Conservation (phyloP, 1,140 invertebrate genomes). For the Leptoteleia sp. region DNA sequence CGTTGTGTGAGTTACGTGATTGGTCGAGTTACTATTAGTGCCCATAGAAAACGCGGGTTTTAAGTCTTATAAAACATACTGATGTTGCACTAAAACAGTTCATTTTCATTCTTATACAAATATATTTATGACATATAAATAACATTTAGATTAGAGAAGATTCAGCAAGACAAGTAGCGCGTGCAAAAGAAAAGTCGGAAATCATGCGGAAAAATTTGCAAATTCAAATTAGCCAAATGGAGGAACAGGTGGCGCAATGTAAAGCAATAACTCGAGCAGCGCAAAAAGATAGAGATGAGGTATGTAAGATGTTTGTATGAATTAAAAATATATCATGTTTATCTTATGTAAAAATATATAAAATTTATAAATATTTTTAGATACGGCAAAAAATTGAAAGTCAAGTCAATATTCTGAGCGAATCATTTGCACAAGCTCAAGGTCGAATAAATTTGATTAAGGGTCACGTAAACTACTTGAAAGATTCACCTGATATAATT, state of each 20-base stretch:
- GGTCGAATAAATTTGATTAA: conserved; percentile 84
- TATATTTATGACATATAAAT: not conserved
- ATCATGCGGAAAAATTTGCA: conserved; percentile 83
- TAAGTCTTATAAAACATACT: too few relatives aligned
- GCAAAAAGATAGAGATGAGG: conserved; percentile 86
- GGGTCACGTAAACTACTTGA: conserved; percentile 84
- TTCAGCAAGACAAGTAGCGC: conserved; percentile 85
- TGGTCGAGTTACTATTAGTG: too few relatives aligned
- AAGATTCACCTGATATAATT: conserved; percentile 81
- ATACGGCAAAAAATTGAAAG: conserved; percentile 85
- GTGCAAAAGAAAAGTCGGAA: conserved; percentile 86
- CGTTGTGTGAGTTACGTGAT: too few relatives aligned
- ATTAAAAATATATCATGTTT: too few relatives aligned
- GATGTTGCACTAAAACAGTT: too few relatives aligned
- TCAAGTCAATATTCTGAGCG: conserved; percentile 85
- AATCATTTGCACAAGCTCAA: conserved; percentile 86
- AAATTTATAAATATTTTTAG: conserved; percentile 68
- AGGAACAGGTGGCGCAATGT: conserved; percentile 84
- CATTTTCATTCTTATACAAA: not conserved
- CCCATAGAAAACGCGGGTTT: too few relatives aligned
- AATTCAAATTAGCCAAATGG: conserved; percentile 84
- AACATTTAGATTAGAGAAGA: conserved; percentile 83
- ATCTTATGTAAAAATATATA: not conserved
- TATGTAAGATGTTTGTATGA: conserved; percentile 66
- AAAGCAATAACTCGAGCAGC: conserved; percentile 84